These are phyloP conservation scores for Chaetodon auriga DNA, from an alignment of 2,113 vertebrate genomes.

Conservation along the genomic window DNA sequence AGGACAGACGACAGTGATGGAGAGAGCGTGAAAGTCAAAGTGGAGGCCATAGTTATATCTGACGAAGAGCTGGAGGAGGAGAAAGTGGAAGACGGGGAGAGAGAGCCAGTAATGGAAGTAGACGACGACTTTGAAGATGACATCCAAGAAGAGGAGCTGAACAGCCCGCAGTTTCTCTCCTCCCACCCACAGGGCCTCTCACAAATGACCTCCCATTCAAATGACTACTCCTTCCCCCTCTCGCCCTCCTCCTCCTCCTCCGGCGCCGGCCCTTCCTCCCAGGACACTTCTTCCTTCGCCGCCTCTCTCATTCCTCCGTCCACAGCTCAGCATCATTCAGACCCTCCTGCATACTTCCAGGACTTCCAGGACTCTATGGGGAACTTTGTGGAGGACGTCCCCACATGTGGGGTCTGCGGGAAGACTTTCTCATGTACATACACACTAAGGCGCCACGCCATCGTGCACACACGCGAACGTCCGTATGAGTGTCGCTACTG, in stretches of 20 bases:
- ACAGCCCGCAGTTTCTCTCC: conserved; percentile 78
- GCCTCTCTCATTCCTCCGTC: conserved; percentile 69
- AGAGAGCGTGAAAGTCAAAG: conserved; percentile 84
- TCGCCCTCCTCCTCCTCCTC: conserved; percentile 81
- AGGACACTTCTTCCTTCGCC: conserved; percentile 74
- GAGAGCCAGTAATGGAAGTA: conserved; percentile 77
- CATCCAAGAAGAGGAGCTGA: conserved; percentile 76
- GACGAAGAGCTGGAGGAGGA: conserved; percentile 88
- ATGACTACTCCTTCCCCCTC: conserved; percentile 78
- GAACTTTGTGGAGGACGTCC: conserved; percentile 90
- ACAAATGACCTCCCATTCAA: conserved; percentile 74
- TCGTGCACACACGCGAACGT: conserved; percentile 93
- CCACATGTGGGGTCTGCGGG: conserved; percentile 92
- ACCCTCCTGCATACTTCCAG: conserved; percentile 85
- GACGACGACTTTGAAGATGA: conserved; percentile 79
- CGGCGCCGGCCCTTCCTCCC: conserved; percentile 72
- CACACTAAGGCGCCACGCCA: conserved; percentile 92
- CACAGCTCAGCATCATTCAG: conserved; percentile 68
- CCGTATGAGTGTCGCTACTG: conserved; percentile 95
- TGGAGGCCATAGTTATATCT: conserved; percentile 94
- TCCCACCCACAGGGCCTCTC: conserved; percentile 76
- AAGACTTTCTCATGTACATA: conserved; percentile 97
- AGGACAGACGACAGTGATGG: conserved; percentile 38
- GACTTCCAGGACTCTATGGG: conserved; percentile 89
- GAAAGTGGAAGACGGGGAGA: conserved; percentile 56